A percentile compares a stretch with the other conserved stretches of the same genome.
Evolutionary conservation across 2,797 vertebrate genomes (phyloP).

Genomic region (Rhabdophis nuchalis): DNA sequence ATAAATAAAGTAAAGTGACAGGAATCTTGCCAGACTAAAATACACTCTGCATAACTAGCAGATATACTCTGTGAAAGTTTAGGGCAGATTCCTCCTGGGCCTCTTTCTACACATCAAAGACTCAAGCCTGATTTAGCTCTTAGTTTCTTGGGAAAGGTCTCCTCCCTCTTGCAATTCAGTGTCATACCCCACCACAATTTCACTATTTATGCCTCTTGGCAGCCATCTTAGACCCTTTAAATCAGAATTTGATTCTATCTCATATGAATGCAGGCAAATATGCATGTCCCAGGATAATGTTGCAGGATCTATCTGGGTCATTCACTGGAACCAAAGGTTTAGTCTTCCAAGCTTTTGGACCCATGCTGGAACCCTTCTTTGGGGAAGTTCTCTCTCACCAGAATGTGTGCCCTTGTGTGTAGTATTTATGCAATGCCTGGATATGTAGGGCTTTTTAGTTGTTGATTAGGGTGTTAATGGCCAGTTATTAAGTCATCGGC

Average conservation of each 20-base stretch:
- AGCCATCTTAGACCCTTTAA: background rate
- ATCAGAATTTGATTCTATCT: background rate
- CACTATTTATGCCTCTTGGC: background rate
- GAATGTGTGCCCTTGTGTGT: background rate
- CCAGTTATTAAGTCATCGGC: background rate
- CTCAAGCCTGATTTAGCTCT: background rate
- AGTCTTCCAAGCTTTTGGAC: background rate
- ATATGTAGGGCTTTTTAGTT: background rate
- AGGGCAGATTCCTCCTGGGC: background rate
- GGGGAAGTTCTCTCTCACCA: background rate
- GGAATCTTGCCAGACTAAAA: background rate
- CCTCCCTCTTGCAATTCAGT: background rate
- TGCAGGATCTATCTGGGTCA: background rate
- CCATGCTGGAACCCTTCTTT: background rate
- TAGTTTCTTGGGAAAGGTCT: background rate
- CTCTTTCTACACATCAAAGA: background rate
- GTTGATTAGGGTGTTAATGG: background rate
- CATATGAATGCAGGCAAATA: background rate
- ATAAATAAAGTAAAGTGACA: too few species aligned
- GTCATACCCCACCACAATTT: background rate
- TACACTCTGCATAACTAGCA: background rate
- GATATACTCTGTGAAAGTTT: background rate
- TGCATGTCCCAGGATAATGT: background rate
- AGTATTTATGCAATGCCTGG: background rate
- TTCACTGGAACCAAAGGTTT: background rate